Base-by-base conservation (phyloP, 2,888 invertebrate genomes). In the Cremastinae sp. region DNA sequence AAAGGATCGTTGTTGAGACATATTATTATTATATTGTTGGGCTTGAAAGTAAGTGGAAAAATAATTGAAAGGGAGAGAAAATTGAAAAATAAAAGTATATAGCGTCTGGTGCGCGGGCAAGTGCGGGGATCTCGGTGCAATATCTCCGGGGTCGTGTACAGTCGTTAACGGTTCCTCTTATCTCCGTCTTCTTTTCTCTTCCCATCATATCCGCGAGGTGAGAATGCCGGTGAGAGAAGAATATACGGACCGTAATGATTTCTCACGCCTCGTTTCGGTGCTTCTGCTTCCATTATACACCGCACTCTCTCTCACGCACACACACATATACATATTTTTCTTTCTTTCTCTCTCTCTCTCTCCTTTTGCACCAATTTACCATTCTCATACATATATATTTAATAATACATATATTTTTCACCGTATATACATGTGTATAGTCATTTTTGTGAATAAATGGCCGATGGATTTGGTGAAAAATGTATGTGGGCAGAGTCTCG, bases 231-330 rank as follows among this genome's bases (percentile, higher is more conserved):
- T 2, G 68, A 56, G 47, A 43, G 43, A 70, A 61, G 28, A 28
- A 28, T 28, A 28, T 28, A 28, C 74, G 58, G n/a, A 62, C 64
- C 56, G 65, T 74, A 80, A 84, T 78, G 79, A 75, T 83, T 82
- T 83, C 83, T 82, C 83, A 82, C 81, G 84, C 79, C 81, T 81
- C 79, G 81, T 82, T 81, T 78, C 79, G 77, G 74, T 65, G 68
- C 74, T 80, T 79, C 59, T 72, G 72, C 72, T 66, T 61, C 53
- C 54, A 49, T 56, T 54, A 41, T 53, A 34, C 45, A n/a, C n/a
- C n/a, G n/a, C n/a, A n/a, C n/a, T n/a, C n/a, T n/a, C n/a, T n/a
- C n/a, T n/a, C 9, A 49, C 38, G 38, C 45, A 22, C 41, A 16
- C 36, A 45, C 34, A 56, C 14, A 53, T 38, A 41, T 12, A 14